Evolutionary conservation across 2,113 vertebrate species (phyloP).

Genomic region (Ochotona princeps): DNA sequence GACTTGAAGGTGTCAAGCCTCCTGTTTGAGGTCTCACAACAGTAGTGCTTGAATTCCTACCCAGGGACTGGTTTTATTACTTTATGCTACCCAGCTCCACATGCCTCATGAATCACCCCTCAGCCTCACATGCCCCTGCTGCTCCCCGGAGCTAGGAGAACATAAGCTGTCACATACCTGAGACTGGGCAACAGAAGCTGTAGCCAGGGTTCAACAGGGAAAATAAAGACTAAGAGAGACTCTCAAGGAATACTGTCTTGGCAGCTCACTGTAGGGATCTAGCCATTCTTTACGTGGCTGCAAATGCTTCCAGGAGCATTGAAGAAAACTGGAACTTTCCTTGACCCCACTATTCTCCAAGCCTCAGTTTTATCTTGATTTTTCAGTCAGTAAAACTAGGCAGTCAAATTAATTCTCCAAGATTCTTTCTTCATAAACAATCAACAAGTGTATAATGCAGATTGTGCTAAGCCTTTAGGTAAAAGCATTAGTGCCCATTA

Average conservation of each 20-base stretch:
- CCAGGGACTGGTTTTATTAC: background rate
- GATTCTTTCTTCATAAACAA: background rate
- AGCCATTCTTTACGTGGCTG: background rate
- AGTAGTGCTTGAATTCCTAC: background rate
- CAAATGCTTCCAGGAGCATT: background rate
- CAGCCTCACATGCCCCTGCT: background rate
- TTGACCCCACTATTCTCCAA: background rate
- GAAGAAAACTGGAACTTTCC: background rate
- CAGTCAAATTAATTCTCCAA: slow-evolving; percentile 30
- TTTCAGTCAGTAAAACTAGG: slow-evolving; percentile 31
- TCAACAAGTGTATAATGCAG: background rate
- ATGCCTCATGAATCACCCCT: background rate
- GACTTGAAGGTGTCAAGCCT: background rate
- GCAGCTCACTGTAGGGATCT: background rate
- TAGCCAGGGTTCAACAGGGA: background rate
- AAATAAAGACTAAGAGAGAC: background rate
- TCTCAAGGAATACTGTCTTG: background rate
- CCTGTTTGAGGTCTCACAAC: background rate
- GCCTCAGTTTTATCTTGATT: background rate
- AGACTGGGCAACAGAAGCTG: background rate
- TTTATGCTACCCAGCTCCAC: background rate
- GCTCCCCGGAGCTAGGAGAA: background rate
- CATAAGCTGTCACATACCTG: background rate
- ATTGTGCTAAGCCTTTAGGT: background rate
- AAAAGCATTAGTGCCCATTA: background rate